phyloP scores from a whole-genome alignment of 2,888 invertebrate species.

The Leptopilina syphax region DNA sequence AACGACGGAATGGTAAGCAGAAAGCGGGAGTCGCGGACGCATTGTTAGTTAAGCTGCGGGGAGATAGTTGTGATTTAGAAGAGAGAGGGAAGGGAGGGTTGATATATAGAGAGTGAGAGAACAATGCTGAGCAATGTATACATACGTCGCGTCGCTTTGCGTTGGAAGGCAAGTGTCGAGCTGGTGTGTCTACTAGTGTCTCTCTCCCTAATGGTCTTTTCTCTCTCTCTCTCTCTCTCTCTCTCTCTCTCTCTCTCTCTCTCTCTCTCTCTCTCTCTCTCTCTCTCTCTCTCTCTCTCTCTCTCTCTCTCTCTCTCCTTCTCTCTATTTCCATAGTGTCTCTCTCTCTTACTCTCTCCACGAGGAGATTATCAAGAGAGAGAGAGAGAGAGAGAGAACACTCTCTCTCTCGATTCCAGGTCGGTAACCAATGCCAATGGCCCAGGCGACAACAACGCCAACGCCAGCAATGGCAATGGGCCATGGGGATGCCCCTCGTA shows the following conservation, averaged over 20 bases:
- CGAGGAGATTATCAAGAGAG: too few species aligned
- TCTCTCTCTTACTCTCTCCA: too few species aligned
- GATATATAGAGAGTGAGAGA: constrained; percentile 20
- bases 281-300: too few species aligned
- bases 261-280: neutral
- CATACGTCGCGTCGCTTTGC: constrained; percentile 28
- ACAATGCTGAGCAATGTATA: constrained; percentile 36
- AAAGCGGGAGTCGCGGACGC: constrained; percentile 57
- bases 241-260: neutral
- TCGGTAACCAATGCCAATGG: constrained; percentile 37
- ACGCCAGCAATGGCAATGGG: constrained; percentile 65
- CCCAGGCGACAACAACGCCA: constrained; percentile 57
- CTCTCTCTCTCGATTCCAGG: constrained; percentile 21
- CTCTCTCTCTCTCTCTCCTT: neutral
- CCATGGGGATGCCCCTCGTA: constrained; percentile 66
- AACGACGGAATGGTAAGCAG: constrained; percentile 42
- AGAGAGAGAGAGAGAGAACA: too few species aligned
- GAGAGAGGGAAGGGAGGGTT: neutral
- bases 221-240: too few species aligned
- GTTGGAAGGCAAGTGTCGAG: constrained; percentile 23
- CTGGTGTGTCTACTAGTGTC: constrained; percentile 42
- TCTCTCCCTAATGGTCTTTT: too few species aligned
- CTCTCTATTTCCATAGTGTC: too few species aligned
- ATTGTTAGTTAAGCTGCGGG: constrained; percentile 70
- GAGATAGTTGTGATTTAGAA: constrained; percentile 71